Conservation (phyloP, 2,888 invertebrate species). For the Autographa pulchrina region DNA sequence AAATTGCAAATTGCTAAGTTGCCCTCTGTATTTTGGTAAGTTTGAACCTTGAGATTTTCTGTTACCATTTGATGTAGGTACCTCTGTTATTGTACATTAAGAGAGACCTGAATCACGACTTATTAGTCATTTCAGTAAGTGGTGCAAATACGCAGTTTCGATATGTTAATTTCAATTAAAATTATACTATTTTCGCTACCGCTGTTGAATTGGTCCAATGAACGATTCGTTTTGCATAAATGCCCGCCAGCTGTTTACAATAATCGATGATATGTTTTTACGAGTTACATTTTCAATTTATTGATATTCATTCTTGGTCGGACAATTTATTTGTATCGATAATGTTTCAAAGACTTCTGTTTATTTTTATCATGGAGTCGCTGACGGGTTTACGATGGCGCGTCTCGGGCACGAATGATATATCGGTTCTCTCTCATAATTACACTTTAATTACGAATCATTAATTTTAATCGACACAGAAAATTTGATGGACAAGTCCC, state of each 20-base stretch:
- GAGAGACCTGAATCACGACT: conserved; percentile 32
- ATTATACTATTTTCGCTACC: conserved; percentile 80
- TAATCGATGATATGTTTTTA: conserved; percentile 88
- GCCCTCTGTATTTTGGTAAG: conserved; percentile 32
- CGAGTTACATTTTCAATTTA: conserved; percentile 87
- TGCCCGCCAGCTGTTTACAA: conserved; percentile 88
- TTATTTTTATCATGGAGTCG: conserved; percentile 76
- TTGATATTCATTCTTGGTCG: conserved; percentile 84
- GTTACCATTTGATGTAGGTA: background rate
- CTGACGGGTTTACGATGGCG: conserved; percentile 77
- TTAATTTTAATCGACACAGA: conserved; percentile 59
- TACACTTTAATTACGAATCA: conserved; percentile 68
- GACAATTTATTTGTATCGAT: conserved; percentile 87
- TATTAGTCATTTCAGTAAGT: conserved; percentile 29
- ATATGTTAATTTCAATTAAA: conserved; percentile 77
- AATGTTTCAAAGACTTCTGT: conserved; percentile 84
- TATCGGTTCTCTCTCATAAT: conserved; percentile 69
- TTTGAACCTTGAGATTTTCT: conserved; percentile 3
- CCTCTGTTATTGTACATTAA: conserved; percentile 1
- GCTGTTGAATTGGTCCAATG: conserved; percentile 83
- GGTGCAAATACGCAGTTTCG: conserved; percentile 55
- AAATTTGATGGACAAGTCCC: conserved; percentile 48
- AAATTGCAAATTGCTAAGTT: conserved; percentile 83
- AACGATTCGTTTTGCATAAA: conserved; percentile 85
- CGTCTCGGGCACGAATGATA: conserved; percentile 67